Base-by-base conservation (phyloP, 2,113 vertebrate species). In the Anser brachyrhynchus region DNA sequence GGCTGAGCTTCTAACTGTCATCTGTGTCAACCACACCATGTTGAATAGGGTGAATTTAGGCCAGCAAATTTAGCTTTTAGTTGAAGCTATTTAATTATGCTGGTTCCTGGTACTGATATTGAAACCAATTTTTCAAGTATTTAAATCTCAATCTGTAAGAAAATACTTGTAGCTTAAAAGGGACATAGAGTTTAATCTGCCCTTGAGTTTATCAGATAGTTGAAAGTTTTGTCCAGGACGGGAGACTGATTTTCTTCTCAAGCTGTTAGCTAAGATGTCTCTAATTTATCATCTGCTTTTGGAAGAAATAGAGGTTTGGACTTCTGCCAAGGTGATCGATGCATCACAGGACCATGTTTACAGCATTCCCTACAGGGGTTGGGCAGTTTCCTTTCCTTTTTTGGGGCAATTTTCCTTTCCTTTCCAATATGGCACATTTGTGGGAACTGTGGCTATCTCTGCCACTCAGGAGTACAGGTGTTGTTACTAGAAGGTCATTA, bases 271-370 rank as follows among this genome's bases (percentile, higher is more conserved):
- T 55, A 55, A 51, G 25, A 10, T 85, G 51, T 26, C 67, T 94
- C 72, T 92, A 59, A 92, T 64, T 84, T 70, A 74, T 59, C 54
- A 52, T n/a, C 39, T 84, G 17, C 49, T 89, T 86, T 83, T 86
- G 76, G 19, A 95, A 91, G 87, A 80, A 83, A 61, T 11, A 72
- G n/a, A 41, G 54, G 39, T 91, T 76, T 37, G 64, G 21, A 25
- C 83, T 89, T 64, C 64, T 91, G 64, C 33, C 4, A 3, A 79
- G 54, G 55, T 65, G 28, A 33, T 80, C 41, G 29, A 41, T 25
- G 55, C 31, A 37, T 31, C 70, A 87, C 77, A 87, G 65, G 58
- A 92, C 8, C 28, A 76, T 37, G 19, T 76, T 78, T 76, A 7
- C 1, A 7, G 31, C 58, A 51, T 37, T 66, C 43, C 19, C 59